These are phyloP conservation scores for Drosophila jambulina DNA, from an alignment of 1,140 invertebrate species.

Conservation along the genomic window DNA sequence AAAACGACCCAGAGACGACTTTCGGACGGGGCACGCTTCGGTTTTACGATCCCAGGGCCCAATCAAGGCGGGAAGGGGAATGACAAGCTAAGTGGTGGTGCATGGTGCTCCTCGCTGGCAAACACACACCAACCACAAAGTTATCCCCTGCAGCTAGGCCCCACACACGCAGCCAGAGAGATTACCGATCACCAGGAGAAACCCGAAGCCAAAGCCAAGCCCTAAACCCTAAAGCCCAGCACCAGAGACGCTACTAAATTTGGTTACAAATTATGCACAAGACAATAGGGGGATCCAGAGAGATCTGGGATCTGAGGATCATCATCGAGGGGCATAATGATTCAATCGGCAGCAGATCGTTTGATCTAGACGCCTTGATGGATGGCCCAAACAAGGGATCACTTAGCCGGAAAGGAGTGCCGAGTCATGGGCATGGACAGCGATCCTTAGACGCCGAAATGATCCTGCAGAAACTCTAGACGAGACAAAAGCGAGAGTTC, in stretches of 20 bases:
- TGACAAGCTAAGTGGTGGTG: neutral
- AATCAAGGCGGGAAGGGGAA: constrained; percentile 20
- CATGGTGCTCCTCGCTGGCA: neutral
- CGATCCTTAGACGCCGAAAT: constrained; percentile 11
- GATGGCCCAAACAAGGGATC: constrained; percentile 19
- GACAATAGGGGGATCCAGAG: constrained; percentile 6
- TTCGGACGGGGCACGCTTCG: constrained; percentile 37
- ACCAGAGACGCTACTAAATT: constrained; percentile 30
- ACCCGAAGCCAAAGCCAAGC: neutral
- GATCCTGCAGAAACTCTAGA: constrained; percentile 12
- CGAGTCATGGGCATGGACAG: constrained; percentile 24
- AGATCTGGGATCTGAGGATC: constrained; percentile 7
- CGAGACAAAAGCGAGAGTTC: constrained; percentile 16
- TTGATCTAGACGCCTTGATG: constrained; percentile 34
- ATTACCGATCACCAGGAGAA: constrained; percentile 22
- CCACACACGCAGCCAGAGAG: constrained; percentile 20
- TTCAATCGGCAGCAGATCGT: constrained; percentile 31
- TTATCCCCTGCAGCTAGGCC: constrained; percentile 36
- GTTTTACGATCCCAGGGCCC: constrained; percentile 35
- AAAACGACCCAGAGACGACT: constrained; percentile 22
- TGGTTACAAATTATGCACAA: constrained; percentile 41
- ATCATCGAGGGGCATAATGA: constrained; percentile 16
- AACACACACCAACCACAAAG: neutral
- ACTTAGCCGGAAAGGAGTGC: constrained; percentile 27
- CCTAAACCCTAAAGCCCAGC: constrained; percentile 16